A percentile compares a stretch with the other conserved stretches of the same genome.
Evolutionary conservation across 2,888 invertebrate species (phyloP).

Genomic region (Philereme transversata): DNA sequence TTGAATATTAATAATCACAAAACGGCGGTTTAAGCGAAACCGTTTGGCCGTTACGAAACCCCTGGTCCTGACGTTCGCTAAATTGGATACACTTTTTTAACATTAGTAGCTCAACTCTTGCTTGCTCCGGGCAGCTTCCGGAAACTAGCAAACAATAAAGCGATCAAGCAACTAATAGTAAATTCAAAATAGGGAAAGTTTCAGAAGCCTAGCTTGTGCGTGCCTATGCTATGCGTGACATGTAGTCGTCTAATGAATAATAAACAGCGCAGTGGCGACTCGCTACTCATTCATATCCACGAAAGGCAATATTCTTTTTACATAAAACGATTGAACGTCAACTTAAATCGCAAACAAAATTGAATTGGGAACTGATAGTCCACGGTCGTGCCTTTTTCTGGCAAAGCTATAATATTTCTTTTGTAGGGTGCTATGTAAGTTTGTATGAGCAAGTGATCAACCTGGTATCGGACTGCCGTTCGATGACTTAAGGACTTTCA

Average conservation of each 20-base stretch:
- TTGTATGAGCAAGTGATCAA: too few relatives aligned
- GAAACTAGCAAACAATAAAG: slow-evolving; percentile 5
- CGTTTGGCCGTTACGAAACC: slow-evolving; percentile 41
- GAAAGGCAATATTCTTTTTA: slow-evolving; percentile 73
- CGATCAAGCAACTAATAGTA: slow-evolving; percentile 7
- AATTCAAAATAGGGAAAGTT: slow-evolving; percentile 57
- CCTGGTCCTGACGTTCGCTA: slow-evolving; percentile 52
- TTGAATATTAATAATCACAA: slow-evolving; percentile 74
- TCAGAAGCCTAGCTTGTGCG: slow-evolving; percentile 74
- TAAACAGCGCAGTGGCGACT: slow-evolving; percentile 77
- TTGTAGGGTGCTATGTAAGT: too few relatives aligned
- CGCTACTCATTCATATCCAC: slow-evolving; percentile 79
- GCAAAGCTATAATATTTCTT: too few relatives aligned
- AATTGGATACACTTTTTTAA: slow-evolving; percentile 51
- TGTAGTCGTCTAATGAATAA: slow-evolving; percentile 80
- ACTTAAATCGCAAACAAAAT: slow-evolving; percentile 58
- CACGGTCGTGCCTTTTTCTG: too few relatives aligned
- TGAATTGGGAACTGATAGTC: too few relatives aligned
- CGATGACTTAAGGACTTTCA: too few relatives aligned
- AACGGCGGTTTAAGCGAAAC: slow-evolving; percentile 54
- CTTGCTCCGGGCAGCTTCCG: slow-evolving; percentile 1
- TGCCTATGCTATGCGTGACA: slow-evolving; percentile 76
- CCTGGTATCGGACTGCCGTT: too few relatives aligned
- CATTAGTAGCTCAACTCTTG: slow-evolving; percentile 19
- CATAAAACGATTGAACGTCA: slow-evolving; percentile 70